Base-by-base conservation (phyloP, 2,113 vertebrate species). In the Mesoclemmys tuberculata region DNA sequence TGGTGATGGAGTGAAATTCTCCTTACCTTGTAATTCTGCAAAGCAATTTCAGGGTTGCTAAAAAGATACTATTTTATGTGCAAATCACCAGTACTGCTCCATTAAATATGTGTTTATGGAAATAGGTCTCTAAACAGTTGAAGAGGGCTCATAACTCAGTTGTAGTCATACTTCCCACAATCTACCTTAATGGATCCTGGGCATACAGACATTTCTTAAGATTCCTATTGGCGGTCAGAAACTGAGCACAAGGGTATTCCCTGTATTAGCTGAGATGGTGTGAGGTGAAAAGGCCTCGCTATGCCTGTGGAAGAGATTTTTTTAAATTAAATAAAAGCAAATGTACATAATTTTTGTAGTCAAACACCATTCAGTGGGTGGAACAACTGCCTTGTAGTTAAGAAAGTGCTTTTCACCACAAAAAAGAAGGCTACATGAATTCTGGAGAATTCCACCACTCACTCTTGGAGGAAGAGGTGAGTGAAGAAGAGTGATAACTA, bases 51-150 rank as follows among this genome's bases (percentile, higher is more conserved):
- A 75, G 1, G 3, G 16, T 87, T 85, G 38, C 38, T 89, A 92
- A 78, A 84, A 82, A 1, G 0, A 5, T 82, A 38, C 3, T 83
- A n/a, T 84, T 35, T 95, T 93, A 89, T 61, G 89, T 84, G 31
- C 31, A 87, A 41, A 24, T 41, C 85, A 64, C 10, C 88, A 41
- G 78, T 54, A 77, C 13, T 79, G 55, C n/a, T 87, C 6, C 51
- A 41, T 88, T 95, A 52, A 14, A 74, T 48, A 95, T 95, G 85
- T 87, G 81, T 79, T 95, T 92, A 90, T 38, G 90, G 93, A 24
- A 95, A 92, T 18, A 93, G 49, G 61, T 46, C 85, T 58, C 44
- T 92, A 86, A 90, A 92, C 55, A 90, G 19, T 4, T 1, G 1
- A 77, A 55, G 95, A 94, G 80, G 64, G 3, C 95, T 35, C 89